A percentile compares a stretch with the other conserved stretches of the same genome.
phyloP scores from a whole-genome alignment of 2,113 vertebrate species.

The Clarias macrocephalus region DNA sequence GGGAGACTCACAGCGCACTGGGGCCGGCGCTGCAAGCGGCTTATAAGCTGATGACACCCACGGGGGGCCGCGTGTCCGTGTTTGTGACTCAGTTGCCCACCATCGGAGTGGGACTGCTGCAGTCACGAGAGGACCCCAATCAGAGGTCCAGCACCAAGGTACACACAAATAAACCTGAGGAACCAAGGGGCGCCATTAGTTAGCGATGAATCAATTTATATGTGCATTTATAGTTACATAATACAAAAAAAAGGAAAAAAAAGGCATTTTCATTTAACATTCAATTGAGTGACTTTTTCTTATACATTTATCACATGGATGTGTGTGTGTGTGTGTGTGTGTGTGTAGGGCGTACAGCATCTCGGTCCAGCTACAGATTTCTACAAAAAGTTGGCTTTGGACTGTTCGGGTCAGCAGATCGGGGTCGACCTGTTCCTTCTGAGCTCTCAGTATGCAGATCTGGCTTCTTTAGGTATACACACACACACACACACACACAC shows the following conservation, averaged over 20 bases:
- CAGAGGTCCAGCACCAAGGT: conserved; percentile 94
- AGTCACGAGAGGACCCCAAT: conserved; percentile 94
- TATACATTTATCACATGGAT: neutral
- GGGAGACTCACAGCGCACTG: conserved; percentile 90
- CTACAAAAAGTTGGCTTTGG: conserved; percentile 96
- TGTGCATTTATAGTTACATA: no score
- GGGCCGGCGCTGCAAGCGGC: conserved; percentile 94
- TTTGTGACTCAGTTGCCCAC: conserved; percentile 95
- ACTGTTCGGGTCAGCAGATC: conserved; percentile 96
- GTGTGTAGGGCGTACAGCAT: conserved; percentile 86
- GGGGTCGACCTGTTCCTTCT: conserved; percentile 95
- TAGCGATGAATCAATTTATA: neutral
- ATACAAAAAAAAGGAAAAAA: no score
- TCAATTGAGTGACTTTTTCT: neutral
- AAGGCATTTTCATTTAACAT: no score
- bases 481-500: neutral
- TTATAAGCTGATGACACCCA: conserved; percentile 93
- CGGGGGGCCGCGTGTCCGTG: conserved; percentile 90
- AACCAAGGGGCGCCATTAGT: neutral
- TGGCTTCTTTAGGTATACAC: conserved; percentile 87
- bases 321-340: neutral
- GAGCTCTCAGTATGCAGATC: conserved; percentile 93
- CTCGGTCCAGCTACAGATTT: conserved; percentile 97
- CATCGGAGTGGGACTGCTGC: conserved; percentile 84
- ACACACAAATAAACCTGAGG: neutral